Percentiles rank a stretch among this genome's conserved stretches.
Evolutionary conservation across 2,113 vertebrate species (phyloP).

Genomic region (Struthidea cinerea): DNA sequence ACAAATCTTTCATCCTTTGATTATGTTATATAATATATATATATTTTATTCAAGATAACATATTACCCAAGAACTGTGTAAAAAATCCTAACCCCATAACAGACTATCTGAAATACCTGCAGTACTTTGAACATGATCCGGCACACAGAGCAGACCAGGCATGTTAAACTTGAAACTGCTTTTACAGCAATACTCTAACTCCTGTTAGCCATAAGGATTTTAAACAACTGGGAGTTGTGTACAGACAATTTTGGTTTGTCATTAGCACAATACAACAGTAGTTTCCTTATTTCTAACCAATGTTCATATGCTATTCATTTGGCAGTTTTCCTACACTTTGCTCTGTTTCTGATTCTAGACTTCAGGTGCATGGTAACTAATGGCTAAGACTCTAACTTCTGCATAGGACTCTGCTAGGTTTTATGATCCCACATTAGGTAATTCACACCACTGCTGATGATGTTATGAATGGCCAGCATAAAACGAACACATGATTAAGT

Average conservation of each 20-base stretch:
- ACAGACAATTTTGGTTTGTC: neutral
- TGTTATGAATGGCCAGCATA: neutral
- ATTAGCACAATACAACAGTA: neutral
- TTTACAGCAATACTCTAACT: neutral
- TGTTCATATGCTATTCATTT: conserved; percentile 25
- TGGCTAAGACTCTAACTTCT: neutral
- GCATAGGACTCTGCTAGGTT: neutral
- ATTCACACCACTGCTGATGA: conserved; percentile 27
- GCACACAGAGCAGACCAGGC: neutral
- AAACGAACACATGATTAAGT: conserved; percentile 58
- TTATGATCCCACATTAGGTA: conserved; percentile 51
- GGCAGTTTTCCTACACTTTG: neutral
- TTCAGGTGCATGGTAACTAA: conserved; percentile 38
- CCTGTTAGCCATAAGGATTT: neutral
- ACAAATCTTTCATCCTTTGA: neutral
- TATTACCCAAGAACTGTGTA: neutral
- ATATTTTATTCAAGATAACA: neutral
- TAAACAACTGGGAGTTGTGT: neutral
- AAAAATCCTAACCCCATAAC: neutral
- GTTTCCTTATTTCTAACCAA: conserved; percentile 47
- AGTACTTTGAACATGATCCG: neutral
- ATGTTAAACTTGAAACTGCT: conserved; percentile 10
- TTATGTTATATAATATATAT: neutral
- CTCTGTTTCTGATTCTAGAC: conserved; percentile 53
- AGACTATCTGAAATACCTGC: neutral